Evolutionary conservation across 2,797 vertebrate genomes (phyloP).

Genomic region (Periparus ater): DNA sequence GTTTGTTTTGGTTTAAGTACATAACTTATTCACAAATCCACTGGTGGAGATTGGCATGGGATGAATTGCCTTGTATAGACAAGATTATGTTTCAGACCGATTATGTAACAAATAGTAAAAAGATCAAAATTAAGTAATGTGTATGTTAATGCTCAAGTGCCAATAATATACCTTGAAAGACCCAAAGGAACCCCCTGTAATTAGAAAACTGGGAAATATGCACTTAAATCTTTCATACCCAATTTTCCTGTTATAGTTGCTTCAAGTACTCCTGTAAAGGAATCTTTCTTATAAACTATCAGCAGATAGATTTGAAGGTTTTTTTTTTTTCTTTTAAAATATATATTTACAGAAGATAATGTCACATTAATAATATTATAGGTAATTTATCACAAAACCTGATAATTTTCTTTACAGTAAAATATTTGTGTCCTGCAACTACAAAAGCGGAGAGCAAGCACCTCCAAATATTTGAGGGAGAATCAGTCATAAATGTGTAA

Average conservation of each 20-base stretch:
- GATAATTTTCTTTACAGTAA: not conserved
- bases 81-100: not conserved
- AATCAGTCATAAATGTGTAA: not conserved
- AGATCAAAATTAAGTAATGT: not conserved
- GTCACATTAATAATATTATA: not conserved
- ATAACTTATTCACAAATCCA: not conserved
- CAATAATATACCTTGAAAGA: not conserved
- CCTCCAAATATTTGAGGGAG: not conserved
- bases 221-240: not conserved
- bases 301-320: not conserved
- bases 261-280: not conserved
- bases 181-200: not conserved
- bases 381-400: not conserved
- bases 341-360: not conserved
- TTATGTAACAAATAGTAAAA: not conserved
- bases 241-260: not conserved
- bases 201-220: not conserved
- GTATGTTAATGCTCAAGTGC: not conserved
- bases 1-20: not conserved
- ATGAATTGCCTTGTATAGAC: not conserved
- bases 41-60: not conserved
- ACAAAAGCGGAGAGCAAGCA: not conserved
- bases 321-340: not conserved
- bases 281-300: not conserved
- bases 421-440: not conserved